Evolutionary conservation across 2,113 vertebrate species (phyloP).

Genomic region (Tachuris rubrigastra): DNA sequence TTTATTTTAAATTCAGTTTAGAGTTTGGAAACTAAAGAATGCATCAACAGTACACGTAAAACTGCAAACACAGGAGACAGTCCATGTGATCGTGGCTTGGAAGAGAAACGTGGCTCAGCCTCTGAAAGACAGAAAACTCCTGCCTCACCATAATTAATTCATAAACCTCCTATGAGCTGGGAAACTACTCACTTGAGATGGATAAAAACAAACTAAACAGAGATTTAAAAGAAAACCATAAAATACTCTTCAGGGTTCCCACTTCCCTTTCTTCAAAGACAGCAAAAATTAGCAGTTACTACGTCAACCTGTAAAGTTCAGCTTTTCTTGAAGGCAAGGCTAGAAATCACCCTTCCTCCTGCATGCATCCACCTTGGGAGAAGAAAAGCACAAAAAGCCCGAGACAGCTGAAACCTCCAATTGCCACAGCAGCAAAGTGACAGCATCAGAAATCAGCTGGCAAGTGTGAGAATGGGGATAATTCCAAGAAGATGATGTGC

Average conservation of each 20-base stretch:
- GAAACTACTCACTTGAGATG: conserved; percentile 54
- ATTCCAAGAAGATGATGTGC: not conserved
- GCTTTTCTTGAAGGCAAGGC: not conserved
- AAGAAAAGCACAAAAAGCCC: not conserved
- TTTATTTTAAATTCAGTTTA: not conserved
- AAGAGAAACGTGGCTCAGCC: conserved; percentile 26
- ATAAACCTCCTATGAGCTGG: conserved; percentile 30
- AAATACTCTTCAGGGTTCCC: conserved; percentile 37
- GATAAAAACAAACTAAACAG: conserved; percentile 57
- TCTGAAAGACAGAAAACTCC: conserved; percentile 23
- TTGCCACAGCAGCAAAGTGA: not conserved
- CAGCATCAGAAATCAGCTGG: not conserved
- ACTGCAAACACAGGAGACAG: not conserved
- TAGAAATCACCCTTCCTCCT: not conserved
- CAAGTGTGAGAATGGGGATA: not conserved
- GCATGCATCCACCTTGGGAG: not conserved
- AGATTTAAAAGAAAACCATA: conserved; percentile 40
- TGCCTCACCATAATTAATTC: conserved; percentile 55
- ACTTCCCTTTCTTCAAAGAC: conserved; percentile 16
- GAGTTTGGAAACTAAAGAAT: not conserved
- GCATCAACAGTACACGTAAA: not conserved
- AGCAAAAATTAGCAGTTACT: not conserved
- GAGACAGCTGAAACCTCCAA: not conserved
- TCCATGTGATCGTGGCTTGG: not conserved
- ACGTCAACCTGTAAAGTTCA: not conserved